Evolutionary conservation across 2,797 vertebrate genomes (phyloP), one percentile per base, ranked within the genome.

Genomic region (Pipistrellus nathusii): DNA sequence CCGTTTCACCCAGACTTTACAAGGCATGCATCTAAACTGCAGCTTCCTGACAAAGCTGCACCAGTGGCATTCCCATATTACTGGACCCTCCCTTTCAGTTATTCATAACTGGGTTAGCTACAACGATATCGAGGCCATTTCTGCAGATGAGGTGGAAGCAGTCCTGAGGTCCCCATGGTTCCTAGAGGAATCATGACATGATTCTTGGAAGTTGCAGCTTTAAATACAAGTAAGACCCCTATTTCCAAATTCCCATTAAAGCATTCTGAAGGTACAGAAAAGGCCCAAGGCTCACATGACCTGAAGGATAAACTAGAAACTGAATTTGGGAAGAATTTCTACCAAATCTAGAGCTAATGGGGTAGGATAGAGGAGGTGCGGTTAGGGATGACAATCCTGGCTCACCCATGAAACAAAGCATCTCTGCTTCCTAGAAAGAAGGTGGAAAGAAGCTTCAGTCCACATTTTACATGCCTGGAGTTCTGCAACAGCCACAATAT

Each of bases 251-350:
- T 80, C 17, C 32, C 53, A 71, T 25, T n/a, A 51, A 75, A 82
- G 32, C 87, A 44, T 32, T 27, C 35, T 48, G 66, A 91, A 80
- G 64, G 21, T 23, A 21, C 66, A 62, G 38, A 72, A 83, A 78
- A 66, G 8, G 7, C 8, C 46, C 64, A 62, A 18, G 71, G 7
- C 38, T 88, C 46, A 93, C 11, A 38, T 30, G 25, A 6, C 51
- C 41, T 44, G 46, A 62, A 83, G 53, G 64, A 57, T 41, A 32
- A 46, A n/a, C 30, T 59, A 38, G 51, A 41, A 51, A 38, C 8
- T 66, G 53, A 81, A 66, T 85, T 82, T n/a, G 83, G 69, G 41
- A 48, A 84, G 35, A 71, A 46, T 85, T 83, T 76, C 46, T 21
- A n/a, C 6, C 27, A 27, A 89, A 32, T 48, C 11, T 1, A 17